A percentile compares a stretch with the other conserved stretches of the same genome.
These are phyloP conservation scores for Aporrectodea caliginosa DNA, from an alignment of 1,140 invertebrate species.

Conservation along the genomic window DNA sequence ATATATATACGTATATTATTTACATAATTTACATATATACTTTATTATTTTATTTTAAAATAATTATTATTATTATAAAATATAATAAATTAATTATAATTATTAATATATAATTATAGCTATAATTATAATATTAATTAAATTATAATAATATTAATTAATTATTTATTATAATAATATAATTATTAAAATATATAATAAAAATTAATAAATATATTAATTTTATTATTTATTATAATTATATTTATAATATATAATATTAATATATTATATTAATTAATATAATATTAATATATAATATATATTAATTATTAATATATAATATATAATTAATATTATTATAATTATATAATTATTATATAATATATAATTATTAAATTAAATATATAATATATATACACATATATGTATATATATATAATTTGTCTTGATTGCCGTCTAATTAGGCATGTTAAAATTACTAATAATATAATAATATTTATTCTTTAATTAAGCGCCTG, in stretches of 20 bases:
- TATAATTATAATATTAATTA: not conserved
- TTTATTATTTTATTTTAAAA: not conserved
- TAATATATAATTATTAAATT: no score
- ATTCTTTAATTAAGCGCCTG: no score
- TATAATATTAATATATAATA: slow-evolving; percentile 17
- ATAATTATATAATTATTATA: no score
- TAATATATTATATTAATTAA: slow-evolving; percentile 6
- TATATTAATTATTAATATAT: slow-evolving; percentile 5
- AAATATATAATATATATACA: no score
- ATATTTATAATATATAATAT: not conserved
- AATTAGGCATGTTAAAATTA: no score
- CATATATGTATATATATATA: no score
- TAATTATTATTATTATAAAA: not conserved
- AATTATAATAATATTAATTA: not conserved
- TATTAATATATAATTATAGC: no score
- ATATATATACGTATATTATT: no score
- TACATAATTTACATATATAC: no score
- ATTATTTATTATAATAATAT: not conserved
- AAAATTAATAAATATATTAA: not conserved
- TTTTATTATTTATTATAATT: slow-evolving; percentile 3
- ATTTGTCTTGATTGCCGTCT: no score
- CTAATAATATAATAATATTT: no score
- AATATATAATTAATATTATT: no score
- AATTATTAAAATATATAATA: not conserved
- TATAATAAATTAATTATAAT: not conserved